These are phyloP conservation scores for Todus mexicanus DNA, from an alignment of 2,797 vertebrate species.

Conservation along the genomic window DNA sequence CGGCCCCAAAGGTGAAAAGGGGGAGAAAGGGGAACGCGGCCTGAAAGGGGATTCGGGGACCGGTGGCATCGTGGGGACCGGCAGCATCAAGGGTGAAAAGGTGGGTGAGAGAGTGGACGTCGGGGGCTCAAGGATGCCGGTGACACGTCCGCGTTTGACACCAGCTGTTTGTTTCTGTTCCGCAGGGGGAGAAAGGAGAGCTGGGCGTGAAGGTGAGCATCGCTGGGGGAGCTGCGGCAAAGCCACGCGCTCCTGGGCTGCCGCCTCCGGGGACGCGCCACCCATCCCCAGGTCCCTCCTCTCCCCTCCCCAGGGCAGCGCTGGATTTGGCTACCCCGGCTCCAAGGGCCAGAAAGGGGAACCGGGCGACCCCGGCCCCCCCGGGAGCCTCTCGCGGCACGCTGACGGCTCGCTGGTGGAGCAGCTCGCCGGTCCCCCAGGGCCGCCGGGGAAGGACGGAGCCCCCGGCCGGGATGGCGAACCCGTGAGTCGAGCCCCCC, in stretches of 20 bases:
- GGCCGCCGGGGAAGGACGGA: slow-evolving; percentile 76
- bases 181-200: slow-evolving; percentile 84
- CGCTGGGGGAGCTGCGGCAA: not conserved
- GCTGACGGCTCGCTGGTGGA: slow-evolving; percentile 61
- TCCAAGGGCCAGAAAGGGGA: slow-evolving; percentile 85
- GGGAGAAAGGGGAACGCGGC: slow-evolving; percentile 76
- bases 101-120: slow-evolving; percentile 47
- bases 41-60: slow-evolving; percentile 80
- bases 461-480: slow-evolving; percentile 83
- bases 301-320: slow-evolving; percentile 74
- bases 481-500: slow-evolving; percentile 74
- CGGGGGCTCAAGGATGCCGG: not conserved
- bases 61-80: not conserved
- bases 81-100: slow-evolving; percentile 73
- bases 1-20: slow-evolving; percentile 76
- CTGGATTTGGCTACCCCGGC: slow-evolving; percentile 86
- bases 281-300: not conserved
- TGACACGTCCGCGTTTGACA: accelerated
- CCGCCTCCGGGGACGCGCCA: not conserved
- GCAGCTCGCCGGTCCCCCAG: slow-evolving; percentile 72
- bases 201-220: slow-evolving; percentile 79
- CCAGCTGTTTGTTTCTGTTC: not conserved
- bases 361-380: slow-evolving; percentile 70
- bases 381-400: slow-evolving; percentile 32
- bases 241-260: not conserved